Percentiles rank a stretch among this genome's conserved stretches.
Conservation (phyloP, 1,140 invertebrate species). For the Bombus picipes region DNA sequence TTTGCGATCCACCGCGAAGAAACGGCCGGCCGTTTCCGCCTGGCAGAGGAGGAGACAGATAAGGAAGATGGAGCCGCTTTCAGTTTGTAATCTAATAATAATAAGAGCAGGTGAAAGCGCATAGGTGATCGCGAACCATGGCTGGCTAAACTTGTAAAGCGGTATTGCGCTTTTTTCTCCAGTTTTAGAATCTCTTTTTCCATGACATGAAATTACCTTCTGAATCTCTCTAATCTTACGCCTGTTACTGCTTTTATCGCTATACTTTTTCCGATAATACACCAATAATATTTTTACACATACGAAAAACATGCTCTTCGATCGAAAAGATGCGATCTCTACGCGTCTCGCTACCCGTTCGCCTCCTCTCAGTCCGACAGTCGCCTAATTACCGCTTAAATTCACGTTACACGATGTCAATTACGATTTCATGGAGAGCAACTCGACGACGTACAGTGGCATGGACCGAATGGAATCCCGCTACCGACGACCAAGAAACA, state of each 20-base stretch:
- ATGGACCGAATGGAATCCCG: slow-evolving; percentile 35
- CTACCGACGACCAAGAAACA: slow-evolving; percentile 5
- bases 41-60: neutral
- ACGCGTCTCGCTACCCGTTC: neutral
- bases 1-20: neutral
- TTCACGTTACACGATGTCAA: slow-evolving; percentile 51
- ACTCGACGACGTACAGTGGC: slow-evolving; percentile 3
- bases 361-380: neutral
- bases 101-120: neutral
- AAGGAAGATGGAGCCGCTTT: neutral
- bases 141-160: neutral
- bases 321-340: neutral
- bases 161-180: neutral
- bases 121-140: neutral
- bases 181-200: neutral
- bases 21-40: neutral
- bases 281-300: neutral
- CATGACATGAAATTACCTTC: neutral
- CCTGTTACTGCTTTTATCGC: neutral
- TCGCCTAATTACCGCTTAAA: slow-evolving; percentile 47
- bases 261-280: neutral
- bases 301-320: neutral
- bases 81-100: neutral
- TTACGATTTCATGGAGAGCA: slow-evolving; percentile 40
- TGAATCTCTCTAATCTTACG: neutral